Base-by-base conservation (phyloP, 2,113 vertebrate genomes). In the Perca schrenkii region DNA sequence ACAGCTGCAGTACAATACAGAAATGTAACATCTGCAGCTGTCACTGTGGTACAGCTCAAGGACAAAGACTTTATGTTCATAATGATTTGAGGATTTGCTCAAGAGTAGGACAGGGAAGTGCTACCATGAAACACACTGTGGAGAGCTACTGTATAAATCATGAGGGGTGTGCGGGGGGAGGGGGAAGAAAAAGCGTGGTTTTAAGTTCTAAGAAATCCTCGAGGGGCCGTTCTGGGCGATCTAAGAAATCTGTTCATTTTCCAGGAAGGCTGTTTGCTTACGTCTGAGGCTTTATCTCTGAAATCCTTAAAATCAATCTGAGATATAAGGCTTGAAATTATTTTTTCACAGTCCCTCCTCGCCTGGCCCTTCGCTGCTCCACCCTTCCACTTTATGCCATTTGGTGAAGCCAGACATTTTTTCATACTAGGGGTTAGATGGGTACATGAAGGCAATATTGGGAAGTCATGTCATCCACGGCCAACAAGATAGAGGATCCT, bases 231-330 rank as follows among this genome's bases (percentile, higher is more conserved):
- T 88, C 43, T 31, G 73, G 61, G 63, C 71, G 21, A 89, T 74
- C 8, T 69, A 65, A 78, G 74, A 84, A 90, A 87, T 78, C 50
- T 6, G 19, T 64, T 64, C n/a, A 63, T 83, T 86, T 74, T 81
- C 81, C 73, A 82, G 62, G 82, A 71, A 87, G 57, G 62, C 47
- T 50, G 65, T 75, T 83, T 74, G 75, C 86, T 83, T 80, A 82
- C 25, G 83, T 89, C 80, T 69, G 52, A 72, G 58, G 71, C 46
- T 69, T 87, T 87, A 85, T 86, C 87, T 85, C 72, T 63, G 15
- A 83, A 90, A 86, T 87, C 86, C 83, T 68, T 64, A 22, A 71
- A 90, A 83, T 84, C 77, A 89, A 85, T 91, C 85, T 76, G 70
- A 84, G 84, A 91, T 74, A 90, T 74, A 56, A 89, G 53, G 74